Evolutionary conservation across 2,797 vertebrate species (phyloP).

Genomic region (Eutrigla gurnardus): DNA sequence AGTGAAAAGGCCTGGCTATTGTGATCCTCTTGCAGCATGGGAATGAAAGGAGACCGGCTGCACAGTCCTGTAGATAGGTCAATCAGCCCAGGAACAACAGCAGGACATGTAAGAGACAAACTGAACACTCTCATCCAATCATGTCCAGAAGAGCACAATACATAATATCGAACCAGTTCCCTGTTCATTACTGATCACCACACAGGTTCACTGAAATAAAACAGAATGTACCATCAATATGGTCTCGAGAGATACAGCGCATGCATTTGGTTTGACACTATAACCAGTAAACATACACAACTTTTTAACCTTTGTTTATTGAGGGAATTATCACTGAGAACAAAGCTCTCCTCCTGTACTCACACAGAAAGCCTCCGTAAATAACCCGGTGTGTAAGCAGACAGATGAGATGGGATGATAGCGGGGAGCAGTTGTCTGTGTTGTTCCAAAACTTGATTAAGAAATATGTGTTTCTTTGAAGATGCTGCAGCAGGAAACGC

Average conservation of each 20-base stretch:
- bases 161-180: slow-evolving; percentile 8
- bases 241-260: background rate
- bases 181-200: background rate
- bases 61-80: slow-evolving; percentile 40
- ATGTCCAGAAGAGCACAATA: slow-evolving; percentile 24
- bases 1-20: slow-evolving; percentile 37
- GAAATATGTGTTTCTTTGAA: slow-evolving; percentile 42
- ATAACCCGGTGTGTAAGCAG: background rate
- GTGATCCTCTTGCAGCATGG: slow-evolving; percentile 22
- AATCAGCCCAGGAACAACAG: slow-evolving; percentile 38
- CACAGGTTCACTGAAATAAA: background rate
- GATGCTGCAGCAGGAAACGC: slow-evolving; percentile 28
- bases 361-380: slow-evolving; percentile 8
- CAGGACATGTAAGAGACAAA: slow-evolving; percentile 18
- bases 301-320: background rate
- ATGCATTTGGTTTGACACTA: background rate
- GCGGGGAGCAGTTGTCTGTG: slow-evolving; percentile 19
- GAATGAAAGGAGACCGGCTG: slow-evolving; percentile 39
- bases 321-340: background rate
- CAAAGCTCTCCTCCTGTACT: background rate
- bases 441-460: slow-evolving; percentile 34
- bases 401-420: slow-evolving; percentile 24
- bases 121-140: slow-evolving; percentile 19
- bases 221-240: background rate
- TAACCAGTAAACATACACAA: background rate